Base-by-base conservation (phyloP, 2,888 invertebrate species). In the Cephus pulcher region DNA sequence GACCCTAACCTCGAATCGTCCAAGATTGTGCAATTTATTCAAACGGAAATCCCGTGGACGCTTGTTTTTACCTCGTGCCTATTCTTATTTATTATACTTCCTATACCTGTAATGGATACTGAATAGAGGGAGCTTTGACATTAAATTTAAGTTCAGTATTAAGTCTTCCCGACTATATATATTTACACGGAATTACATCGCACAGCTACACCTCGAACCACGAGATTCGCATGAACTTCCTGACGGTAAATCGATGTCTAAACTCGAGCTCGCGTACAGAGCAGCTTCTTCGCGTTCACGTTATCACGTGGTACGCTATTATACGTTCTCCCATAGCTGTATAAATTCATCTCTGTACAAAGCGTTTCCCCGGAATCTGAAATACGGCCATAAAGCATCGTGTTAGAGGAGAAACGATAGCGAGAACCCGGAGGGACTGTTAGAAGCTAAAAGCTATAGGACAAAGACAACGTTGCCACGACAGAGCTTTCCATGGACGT, bases 231-330 rank as follows among this genome's bases (percentile, higher is more conserved):
- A 9, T 56, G 56, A 85, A 87, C 85, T 86, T 86, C 82, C 86
- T 83, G 85, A 87, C 86, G 84, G 86, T 77, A 87, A 87, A 87
- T 87, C 87, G 86, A 87, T 87, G 84, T 80, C 80, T 82, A 81
- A 86, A 84, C 85, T 85, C 85, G 85, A 82, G 82, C 82, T 83
- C 80, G 84, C 80, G 82, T 84, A 56, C 56, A 56, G 56, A 56
- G 56, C 23, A 56, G 56, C 56, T 56, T 56, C 56, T 56, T 56
- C 56, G 1, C 56, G 56, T 23, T 56, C 23, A 56, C 56, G 56
- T 23, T 56, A 23, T 56, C 23, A 56, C 56, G 23, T 56, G 23
- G 23, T 56, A 56, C 23, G 9, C 56, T 56, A 56, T 56, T 56
- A 23, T 15, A 23, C 23, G 56, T 56, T 56, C 56, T 23, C 23